phyloP scores from a whole-genome alignment of 2,888 invertebrate species.

The Danaus chrysippus region DNA sequence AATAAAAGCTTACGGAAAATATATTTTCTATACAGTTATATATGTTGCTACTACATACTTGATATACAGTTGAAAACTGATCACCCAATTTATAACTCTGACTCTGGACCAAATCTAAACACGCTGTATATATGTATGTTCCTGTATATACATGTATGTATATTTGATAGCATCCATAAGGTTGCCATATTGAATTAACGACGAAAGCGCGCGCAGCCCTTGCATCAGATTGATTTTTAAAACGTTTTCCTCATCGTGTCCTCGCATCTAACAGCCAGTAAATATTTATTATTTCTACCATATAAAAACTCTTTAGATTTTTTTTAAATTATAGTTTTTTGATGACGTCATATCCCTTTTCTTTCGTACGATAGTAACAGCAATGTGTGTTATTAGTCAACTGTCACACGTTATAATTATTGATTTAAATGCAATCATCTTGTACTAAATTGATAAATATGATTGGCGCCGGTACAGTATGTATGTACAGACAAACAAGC shows the following conservation, averaged over 20 bases:
- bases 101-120: too few relatives aligned
- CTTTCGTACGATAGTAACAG: neutral
- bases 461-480: neutral
- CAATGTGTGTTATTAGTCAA: neutral
- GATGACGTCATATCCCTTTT: neutral
- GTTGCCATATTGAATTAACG: neutral
- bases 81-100: too few relatives aligned
- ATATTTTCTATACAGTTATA: too few relatives aligned
- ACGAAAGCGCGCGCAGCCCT: constrained; percentile 7
- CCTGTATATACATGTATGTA: too few relatives aligned
- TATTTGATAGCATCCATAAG: too few relatives aligned
- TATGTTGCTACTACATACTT: too few relatives aligned
- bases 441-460: neutral
- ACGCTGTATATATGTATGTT: too few relatives aligned
- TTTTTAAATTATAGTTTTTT: neutral
- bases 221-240: constrained; percentile 5
- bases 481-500: constrained; percentile 1
- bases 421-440: neutral
- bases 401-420: neutral
- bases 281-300: neutral
- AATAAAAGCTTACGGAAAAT: too few relatives aligned
- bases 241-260: neutral
- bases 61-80: too few relatives aligned
- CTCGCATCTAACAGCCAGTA: neutral
- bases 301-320: too few relatives aligned